Conservation (phyloP, 1,140 invertebrate species). For the Pygmarrhopalites habei region DNA sequence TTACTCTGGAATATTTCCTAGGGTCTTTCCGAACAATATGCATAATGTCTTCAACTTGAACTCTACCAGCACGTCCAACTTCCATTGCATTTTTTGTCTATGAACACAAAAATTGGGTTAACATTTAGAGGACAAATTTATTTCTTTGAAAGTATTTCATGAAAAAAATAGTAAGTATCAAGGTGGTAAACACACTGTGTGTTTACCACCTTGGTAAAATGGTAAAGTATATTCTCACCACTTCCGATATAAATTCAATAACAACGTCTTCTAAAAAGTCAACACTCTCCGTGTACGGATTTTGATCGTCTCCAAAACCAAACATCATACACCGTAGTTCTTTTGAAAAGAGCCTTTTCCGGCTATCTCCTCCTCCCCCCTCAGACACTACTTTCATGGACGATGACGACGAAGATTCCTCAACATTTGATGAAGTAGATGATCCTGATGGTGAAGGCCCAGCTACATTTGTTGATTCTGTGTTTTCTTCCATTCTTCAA, state of each 20-base stretch:
- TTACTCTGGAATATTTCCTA: slow-evolving; percentile 94
- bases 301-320: slow-evolving; percentile 99
- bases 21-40: slow-evolving; percentile 96
- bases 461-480: too few species aligned
- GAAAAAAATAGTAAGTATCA: too few species aligned
- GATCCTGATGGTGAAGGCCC: too few species aligned
- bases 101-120: too few species aligned
- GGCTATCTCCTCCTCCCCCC: slow-evolving; percentile 50
- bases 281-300: slow-evolving; percentile 97
- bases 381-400: too few species aligned
- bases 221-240: too few species aligned
- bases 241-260: slow-evolving; percentile 96
- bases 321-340: slow-evolving; percentile 99
- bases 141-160: too few species aligned
- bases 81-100: slow-evolving; percentile 87
- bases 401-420: too few species aligned
- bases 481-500: too few species aligned
- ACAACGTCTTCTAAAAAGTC: slow-evolving; percentile 96
- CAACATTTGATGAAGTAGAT: too few species aligned
- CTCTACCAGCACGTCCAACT: slow-evolving; percentile 84
- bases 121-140: slow-evolving; percentile 4
- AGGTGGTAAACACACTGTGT: too few species aligned
- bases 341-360: slow-evolving; percentile 80
- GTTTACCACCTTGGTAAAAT: too few species aligned
- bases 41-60: slow-evolving; percentile 96